Evolutionary conservation across 1,140 invertebrate genomes (phyloP), one percentile per base, ranked within the genome.

Genomic region (Rhagoletis pomonella): DNA sequence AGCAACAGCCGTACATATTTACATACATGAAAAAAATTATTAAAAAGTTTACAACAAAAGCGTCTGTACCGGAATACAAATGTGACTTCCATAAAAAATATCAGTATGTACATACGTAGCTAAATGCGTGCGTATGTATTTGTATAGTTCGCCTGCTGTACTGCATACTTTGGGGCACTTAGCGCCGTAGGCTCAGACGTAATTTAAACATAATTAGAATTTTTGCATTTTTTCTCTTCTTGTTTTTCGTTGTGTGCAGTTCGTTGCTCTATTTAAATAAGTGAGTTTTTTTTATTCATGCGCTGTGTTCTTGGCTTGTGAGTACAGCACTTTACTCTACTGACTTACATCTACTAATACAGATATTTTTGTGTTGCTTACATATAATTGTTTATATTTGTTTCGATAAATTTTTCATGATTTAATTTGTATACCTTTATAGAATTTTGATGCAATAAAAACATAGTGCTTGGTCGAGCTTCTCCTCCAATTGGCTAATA

Each of bases 161-260:
- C n/a, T 44, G 67, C 67, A 73, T 73, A 73, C 67, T 73, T 44
- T 47, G 3, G 44, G 39, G 67, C 67, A 73, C 67, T 73, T 73
- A 44, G 44, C 67, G 67, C 39, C 42, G n/a, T 39, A 73, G 42
- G 42, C 67, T 7, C 67, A 73, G 67, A 73, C 44, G 42, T 73
- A 73, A 73, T 47, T 73, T 47, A 73, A 73, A 73, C 44, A 47
- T 73, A 73, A 73, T 73, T 73, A 73, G 67, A 73, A 73, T 73
- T 73, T 29, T 14, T 47, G 10, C 60, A 65, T 65, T 65, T 3
- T 7, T 65, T 39, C 29, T 59, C 58, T 59, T 29, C 1, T 42
- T 67, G 5, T 7, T 47, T 73, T 44, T 44, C 39, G 14, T 44
- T 44, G 44, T 69, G 4, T 17, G 3, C 14, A 44, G 39, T 47